These are phyloP conservation scores for Bruchidius siliquastri DNA, from an alignment of 2,888 invertebrate species.

Conservation along the genomic window DNA sequence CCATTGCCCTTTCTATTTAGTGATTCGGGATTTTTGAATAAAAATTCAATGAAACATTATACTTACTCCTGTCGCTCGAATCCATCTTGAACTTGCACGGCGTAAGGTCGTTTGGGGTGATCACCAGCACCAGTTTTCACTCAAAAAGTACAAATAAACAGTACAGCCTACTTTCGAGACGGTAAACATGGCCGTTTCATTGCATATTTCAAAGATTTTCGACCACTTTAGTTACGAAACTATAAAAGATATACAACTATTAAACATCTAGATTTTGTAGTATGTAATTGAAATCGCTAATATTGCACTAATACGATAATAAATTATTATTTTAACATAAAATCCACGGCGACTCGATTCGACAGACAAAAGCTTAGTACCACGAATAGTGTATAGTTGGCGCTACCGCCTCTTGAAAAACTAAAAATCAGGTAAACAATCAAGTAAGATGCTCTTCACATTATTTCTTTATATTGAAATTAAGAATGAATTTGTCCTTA, in stretches of 20 bases:
- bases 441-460: too few relatives aligned
- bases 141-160: slow-evolving; percentile 40
- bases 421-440: too few relatives aligned
- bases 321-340: neutral
- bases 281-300: neutral
- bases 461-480: too few relatives aligned
- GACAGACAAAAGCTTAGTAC: neutral
- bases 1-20: slow-evolving; percentile 50
- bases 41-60: slow-evolving; percentile 3
- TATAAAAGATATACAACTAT: neutral
- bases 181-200: slow-evolving; percentile 43
- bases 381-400: neutral
- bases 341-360: neutral
- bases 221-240: neutral
- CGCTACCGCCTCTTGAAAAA: neutral
- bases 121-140: slow-evolving; percentile 32
- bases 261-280: neutral
- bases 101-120: slow-evolving; percentile 14
- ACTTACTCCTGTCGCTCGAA: slow-evolving; percentile 41
- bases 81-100: slow-evolving; percentile 31
- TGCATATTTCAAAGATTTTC: slow-evolving; percentile 13
- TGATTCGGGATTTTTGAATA: neutral
- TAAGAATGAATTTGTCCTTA: too few relatives aligned
- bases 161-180: slow-evolving; percentile 43
- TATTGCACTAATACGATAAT: neutral